Base-by-base conservation (phyloP, 1,140 invertebrate species). In the Drosophila punjabiensis region DNA sequence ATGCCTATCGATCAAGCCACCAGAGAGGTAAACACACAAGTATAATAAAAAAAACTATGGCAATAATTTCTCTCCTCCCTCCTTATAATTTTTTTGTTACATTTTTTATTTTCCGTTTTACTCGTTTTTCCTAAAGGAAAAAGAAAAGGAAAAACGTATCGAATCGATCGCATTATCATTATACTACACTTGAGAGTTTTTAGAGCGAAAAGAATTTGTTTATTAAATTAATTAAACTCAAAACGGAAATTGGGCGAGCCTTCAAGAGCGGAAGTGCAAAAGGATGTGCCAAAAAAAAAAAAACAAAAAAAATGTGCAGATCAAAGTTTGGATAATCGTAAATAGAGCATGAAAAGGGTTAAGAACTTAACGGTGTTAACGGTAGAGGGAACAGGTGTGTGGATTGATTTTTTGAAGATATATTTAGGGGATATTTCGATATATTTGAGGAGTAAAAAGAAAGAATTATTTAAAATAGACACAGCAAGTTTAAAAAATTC, bases 1-100 rank as follows among this genome's bases (percentile, higher is more conserved):
- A 95, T 95, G 95, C 94, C 94, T 95, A 95, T 95, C 95, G 94
- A 95, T 95, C 94, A 95, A 95, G 94, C 95, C 95, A 94, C 95
- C 95, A 93, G 95, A 95, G 94, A 95, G 95, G 95, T 95, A 95
- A 92, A 92, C 86, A 92, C 71, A 85, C 77, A 89, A 86, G 77
- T 91, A 91, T 81, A 91, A 88, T 83, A 87, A 82, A 79, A 79
- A 79, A 82, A 91, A 92, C 85, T 90, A 90, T 85, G 82, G 81
- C 85, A 89, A 89, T 89, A 79, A 79, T 62, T 79, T 79, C 50
- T 79, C 66, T 79, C 66, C 76, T 32, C 60, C 60, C 71, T 71
- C 58, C 56, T 30, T 41, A 33, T 45, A 4, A 13, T 35, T 74
- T 61, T 74, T 59, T 60, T 16, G 16, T 35, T 24, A 20, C 24